These are phyloP conservation scores for Neogobius melanostomus DNA, from an alignment of 2,113 vertebrate genomes.

Conservation along the genomic window DNA sequence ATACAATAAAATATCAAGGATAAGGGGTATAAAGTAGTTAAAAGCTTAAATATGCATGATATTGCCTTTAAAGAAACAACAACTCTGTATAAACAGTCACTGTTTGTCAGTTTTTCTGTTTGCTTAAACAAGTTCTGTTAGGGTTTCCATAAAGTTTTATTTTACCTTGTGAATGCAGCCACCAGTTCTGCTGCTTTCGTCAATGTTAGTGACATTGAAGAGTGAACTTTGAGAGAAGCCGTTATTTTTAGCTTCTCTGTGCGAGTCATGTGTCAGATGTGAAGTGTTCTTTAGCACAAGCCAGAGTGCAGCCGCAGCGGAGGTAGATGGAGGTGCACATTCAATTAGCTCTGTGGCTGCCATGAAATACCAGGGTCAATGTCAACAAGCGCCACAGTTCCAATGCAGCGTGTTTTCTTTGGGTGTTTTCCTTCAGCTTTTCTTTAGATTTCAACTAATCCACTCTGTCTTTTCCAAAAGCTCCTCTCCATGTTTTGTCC, in stretches of 20 bases:
- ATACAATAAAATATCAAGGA: too few species aligned
- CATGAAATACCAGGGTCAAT: constrained; percentile 51
- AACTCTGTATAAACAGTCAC: too few species aligned
- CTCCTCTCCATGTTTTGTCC: constrained; percentile 50
- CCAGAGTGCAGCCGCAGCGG: constrained; percentile 42
- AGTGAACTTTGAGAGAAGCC: constrained; percentile 27
- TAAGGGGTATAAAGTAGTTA: too few species aligned
- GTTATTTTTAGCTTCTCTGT: constrained; percentile 21
- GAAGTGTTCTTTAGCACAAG: constrained; percentile 32
- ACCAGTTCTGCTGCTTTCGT: constrained; percentile 27
- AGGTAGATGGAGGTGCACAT: constrained; percentile 44
- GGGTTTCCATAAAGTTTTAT: not conserved
- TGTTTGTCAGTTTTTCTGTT: too few species aligned
- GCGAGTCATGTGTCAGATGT: constrained; percentile 47
- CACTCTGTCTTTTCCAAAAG: constrained; percentile 2
- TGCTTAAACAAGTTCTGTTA: too few species aligned
- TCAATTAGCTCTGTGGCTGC: constrained; percentile 56
- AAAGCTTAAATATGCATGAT: too few species aligned
- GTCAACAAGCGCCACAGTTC: constrained; percentile 58
- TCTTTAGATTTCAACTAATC: not conserved
- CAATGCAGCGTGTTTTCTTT: not conserved
- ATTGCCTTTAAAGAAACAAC: too few species aligned
- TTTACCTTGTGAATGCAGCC: not conserved
- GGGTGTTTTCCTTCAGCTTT: not conserved
- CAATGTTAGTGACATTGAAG: constrained; percentile 13